Base-by-base conservation (phyloP, 2,797 vertebrate genomes). In the Orientallactaga sibirica region DNA sequence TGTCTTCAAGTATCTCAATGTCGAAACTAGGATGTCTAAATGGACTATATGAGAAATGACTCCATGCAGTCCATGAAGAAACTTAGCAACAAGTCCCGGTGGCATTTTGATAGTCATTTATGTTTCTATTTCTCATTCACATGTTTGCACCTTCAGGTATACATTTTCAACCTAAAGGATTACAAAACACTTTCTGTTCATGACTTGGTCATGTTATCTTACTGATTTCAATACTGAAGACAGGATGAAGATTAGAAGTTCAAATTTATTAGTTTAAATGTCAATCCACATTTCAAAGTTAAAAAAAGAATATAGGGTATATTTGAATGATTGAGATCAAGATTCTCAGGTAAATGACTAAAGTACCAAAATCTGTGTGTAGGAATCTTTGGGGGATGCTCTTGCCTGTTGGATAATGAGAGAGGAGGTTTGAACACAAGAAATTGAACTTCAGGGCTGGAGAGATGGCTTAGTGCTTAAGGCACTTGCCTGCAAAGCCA, bases 11-110 rank as follows among this genome's bases (percentile, higher is more conserved):
- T 85, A 73, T 58, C 33, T 79, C 27, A 89, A 27, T 25, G 2
- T 19, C 4, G 67, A 89, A 91, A 82, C 16, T 68, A 85, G 52
- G 92, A 85, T 87, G 80, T 91, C 52, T 95, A 88, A 93, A 80
- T 74, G 58, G 37, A 78, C 22, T 81, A 8, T 20, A 18, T 94
- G 81, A 85, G n/a, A 86, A 94, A 91, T 22, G 84, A 87, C 48
- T 83, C 37, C 67, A 24, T 89, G 37, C 19, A 86, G 22, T 80
- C 7, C n/a, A 80, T 52, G 68, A 80, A 16, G 3, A 83, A 83
- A 86, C 29, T 81, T 68, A 22, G 41, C 52, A 29, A 48, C 24
- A 86, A 14, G 27, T 78, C 25, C 66, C 66, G 73, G 7, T 3
- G 64, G 18, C 29, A 86, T 86, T 74, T 94, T 14, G 41, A 77